Base-by-base conservation (phyloP, 2,888 invertebrate species). In the Abrostola tripartita region DNA sequence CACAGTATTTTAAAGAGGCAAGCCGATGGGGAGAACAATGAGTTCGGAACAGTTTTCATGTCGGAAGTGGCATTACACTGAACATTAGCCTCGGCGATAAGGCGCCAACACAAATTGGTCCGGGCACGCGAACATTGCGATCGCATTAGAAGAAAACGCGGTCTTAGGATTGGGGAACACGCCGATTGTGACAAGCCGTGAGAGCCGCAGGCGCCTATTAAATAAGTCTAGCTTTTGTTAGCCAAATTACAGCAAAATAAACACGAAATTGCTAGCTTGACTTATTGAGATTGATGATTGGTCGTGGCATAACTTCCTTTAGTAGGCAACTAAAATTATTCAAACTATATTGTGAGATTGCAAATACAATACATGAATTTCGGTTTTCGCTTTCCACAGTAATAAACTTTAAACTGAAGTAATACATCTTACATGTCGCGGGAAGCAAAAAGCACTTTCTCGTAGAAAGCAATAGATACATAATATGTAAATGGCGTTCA, bases 21-120 rank as follows among this genome's bases (percentile, higher is more conserved):
- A 80, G 75, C 65, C 66, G 67, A 79, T 82, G 76, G 79, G 71
- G 78, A 83, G 85, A 86, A 91, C 88, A 90, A 90, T 88, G 86
- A 87, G 86, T 86, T 87, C 80, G 71, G 87, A 90, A 86, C 88
- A 88, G 91, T 90, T 91, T 92, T 90, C 91, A 90, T 92, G 93
- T 92, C 93, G 93, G 93, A 93, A 93, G 90, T 88, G 83, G 90
- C 85, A 91, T 93, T 92, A 93, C 91, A 90, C 88, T 90, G 88
- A 91, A 91, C 92, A 93, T 93, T 93, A 93, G 91, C 90, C 82
- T 80, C 78, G 62, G 81, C 92, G 93, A 94, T 93, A 94, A 93
- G 92, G 89, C 88, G 88, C 85, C 88, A 81, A 86, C 92, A 87
- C 90, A 92, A 93, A 94, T 93, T 91, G 92, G 86, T 81, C 81